A percentile compares a stretch with the other conserved stretches of the same genome.
Evolutionary conservation across 2,888 invertebrate genomes (phyloP).

Genomic region (Toxonevra muliebris): DNA sequence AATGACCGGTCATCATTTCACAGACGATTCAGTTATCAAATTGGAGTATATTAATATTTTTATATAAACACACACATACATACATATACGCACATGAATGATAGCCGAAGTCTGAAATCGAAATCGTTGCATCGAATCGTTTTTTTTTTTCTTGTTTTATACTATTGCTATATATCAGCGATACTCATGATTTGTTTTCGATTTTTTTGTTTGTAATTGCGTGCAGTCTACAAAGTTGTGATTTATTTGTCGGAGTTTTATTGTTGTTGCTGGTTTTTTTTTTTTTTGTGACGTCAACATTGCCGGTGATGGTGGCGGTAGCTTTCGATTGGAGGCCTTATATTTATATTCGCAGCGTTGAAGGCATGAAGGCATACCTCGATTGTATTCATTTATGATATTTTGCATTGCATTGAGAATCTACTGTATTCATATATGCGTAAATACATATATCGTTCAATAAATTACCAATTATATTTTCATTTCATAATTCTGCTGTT

Average conservation of each 20-base stretch:
- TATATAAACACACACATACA: slow-evolving; percentile 23
- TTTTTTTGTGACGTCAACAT: neutral
- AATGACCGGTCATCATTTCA: neutral
- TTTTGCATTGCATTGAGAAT: slow-evolving; percentile 8
- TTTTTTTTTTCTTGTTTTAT: slow-evolving; percentile 9
- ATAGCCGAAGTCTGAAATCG: neutral
- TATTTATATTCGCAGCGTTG: neutral
- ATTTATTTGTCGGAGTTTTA: slow-evolving; percentile 22
- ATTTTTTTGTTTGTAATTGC: slow-evolving; percentile 18
- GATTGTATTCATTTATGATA: neutral
- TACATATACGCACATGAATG: neutral
- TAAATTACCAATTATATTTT: slow-evolving; percentile 43
- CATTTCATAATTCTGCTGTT: slow-evolving; percentile 37
- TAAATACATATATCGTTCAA: slow-evolving; percentile 36
- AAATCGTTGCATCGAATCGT: no score
- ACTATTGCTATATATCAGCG: neutral
- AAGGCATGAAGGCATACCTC: no score
- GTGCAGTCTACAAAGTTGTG: slow-evolving; percentile 28
- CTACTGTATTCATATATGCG: neutral
- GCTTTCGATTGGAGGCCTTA: slow-evolving; percentile 13
- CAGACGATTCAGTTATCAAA: slow-evolving; percentile 4
- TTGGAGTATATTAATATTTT: slow-evolving; percentile 5
- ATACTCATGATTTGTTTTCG: neutral
- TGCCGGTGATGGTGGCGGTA: slow-evolving; percentile 16
- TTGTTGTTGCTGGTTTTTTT: no score